A percentile compares a stretch with the other conserved stretches of the same genome.
phyloP scores from a whole-genome alignment of 2,888 invertebrate species.

The Lasioglossum morio region DNA sequence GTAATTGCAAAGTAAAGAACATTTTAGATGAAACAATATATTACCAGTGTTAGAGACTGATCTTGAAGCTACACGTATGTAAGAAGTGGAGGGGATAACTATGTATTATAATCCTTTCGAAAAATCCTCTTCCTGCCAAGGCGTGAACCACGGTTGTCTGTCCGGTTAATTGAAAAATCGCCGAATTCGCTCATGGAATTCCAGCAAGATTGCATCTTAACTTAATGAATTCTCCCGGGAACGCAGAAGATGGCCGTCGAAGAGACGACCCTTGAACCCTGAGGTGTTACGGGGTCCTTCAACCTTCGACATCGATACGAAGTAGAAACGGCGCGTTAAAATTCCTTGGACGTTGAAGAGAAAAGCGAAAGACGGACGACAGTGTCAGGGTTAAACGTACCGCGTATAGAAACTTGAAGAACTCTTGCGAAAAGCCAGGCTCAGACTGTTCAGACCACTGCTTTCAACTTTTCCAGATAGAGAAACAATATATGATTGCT shows the following conservation, averaged over 20 bases:
- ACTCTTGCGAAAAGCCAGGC: no score
- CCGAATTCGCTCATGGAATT: background rate
- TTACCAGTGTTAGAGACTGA: background rate
- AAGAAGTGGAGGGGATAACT: no score
- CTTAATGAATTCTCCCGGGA: constrained; percentile 36
- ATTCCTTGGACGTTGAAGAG: background rate
- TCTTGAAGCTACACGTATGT: background rate
- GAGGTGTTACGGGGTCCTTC: constrained; percentile 23
- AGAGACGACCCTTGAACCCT: constrained; percentile 10
- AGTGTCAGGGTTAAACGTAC: background rate
- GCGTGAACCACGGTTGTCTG: constrained; percentile 25
- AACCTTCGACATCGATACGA: background rate
- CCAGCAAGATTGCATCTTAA: constrained; percentile 20
- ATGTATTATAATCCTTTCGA: background rate
- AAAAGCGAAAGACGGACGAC: background rate
- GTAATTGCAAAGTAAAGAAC: background rate
- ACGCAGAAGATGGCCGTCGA: background rate
- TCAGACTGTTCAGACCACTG: background rate
- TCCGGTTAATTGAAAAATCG: constrained; percentile 20
- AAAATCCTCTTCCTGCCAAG: background rate
- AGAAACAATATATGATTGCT: background rate
- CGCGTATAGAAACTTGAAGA: no score
- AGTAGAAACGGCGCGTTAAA: background rate
- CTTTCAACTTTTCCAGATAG: background rate
- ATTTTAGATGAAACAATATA: background rate